Percentiles rank a stretch among this genome's conserved stretches.
phyloP scores from a whole-genome alignment of 2,797 vertebrate species.

The Malurus leucopterus region DNA sequence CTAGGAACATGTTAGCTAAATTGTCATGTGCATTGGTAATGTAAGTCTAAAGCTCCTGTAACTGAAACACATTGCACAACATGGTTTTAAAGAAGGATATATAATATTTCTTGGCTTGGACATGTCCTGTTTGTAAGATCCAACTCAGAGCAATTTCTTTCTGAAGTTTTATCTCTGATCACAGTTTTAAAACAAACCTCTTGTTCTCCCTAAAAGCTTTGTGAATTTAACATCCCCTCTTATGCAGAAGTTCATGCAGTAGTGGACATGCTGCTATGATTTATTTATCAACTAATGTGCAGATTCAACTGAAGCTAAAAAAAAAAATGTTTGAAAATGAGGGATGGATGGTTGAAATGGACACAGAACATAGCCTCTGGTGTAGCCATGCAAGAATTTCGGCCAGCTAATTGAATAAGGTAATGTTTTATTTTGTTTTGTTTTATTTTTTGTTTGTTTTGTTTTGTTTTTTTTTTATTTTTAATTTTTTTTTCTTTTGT shows the following conservation, averaged over 20 bases:
- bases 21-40: not conserved
- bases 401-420: not conserved
- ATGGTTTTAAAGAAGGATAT: not conserved
- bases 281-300: not conserved
- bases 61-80: not conserved
- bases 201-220: fast-evolving
- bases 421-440: not conserved
- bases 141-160: not conserved
- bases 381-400: not conserved
- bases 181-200: not conserved
- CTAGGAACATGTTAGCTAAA: not conserved
- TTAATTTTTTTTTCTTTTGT: not conserved
- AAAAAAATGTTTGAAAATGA: not conserved
- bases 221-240: not conserved
- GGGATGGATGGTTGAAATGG: not conserved
- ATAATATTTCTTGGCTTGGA: not conserved
- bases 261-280: not conserved
- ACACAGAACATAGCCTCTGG: not conserved
- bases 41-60: not conserved
- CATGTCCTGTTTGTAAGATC: not conserved
- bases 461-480: not conserved
- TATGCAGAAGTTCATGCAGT: not conserved
- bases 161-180: not conserved
- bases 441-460: not conserved
- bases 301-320: not conserved